phyloP scores from a whole-genome alignment of 2,888 invertebrate genomes.

The Protonemura montana region DNA sequence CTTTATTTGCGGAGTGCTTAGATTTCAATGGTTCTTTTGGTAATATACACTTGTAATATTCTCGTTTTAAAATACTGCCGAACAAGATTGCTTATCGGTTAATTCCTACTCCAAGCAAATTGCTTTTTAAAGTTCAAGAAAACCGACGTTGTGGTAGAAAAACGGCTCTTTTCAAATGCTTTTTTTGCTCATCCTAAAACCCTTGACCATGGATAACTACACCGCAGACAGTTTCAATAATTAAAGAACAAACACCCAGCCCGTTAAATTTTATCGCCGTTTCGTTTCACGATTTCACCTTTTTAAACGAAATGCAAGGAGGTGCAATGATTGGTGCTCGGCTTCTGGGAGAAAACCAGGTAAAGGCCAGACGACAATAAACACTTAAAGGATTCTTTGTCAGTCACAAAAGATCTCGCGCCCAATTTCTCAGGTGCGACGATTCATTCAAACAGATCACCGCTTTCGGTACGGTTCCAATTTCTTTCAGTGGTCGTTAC shows the following conservation, averaged over 20 bases:
- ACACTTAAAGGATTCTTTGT: not conserved
- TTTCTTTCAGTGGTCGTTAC: slow-evolving; percentile 14
- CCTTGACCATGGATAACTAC: not conserved
- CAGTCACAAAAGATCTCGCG: not conserved
- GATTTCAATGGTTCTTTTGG: too few species aligned
- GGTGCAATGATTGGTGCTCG: not conserved
- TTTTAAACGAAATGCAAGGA: not conserved
- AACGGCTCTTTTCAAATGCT: too few species aligned
- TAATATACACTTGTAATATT: too few species aligned
- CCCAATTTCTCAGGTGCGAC: not conserved
- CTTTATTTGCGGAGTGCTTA: too few species aligned
- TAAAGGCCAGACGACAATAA: not conserved
- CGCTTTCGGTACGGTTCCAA: not conserved
- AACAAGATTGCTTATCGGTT: too few species aligned
- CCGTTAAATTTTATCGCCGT: slow-evolving; percentile 1
- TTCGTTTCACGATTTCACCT: not conserved
- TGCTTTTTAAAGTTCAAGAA: too few species aligned
- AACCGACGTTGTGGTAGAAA: too few species aligned
- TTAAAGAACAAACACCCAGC: not conserved
- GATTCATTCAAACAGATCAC: not conserved
- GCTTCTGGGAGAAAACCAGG: not conserved
- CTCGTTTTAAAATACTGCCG: too few species aligned
- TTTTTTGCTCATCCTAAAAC: not conserved
- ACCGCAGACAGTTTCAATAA: slow-evolving; percentile 15
- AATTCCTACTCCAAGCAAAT: too few species aligned